phyloP scores from a whole-genome alignment of 1,140 invertebrate genomes.

The Lutraria rhynchaena region DNA sequence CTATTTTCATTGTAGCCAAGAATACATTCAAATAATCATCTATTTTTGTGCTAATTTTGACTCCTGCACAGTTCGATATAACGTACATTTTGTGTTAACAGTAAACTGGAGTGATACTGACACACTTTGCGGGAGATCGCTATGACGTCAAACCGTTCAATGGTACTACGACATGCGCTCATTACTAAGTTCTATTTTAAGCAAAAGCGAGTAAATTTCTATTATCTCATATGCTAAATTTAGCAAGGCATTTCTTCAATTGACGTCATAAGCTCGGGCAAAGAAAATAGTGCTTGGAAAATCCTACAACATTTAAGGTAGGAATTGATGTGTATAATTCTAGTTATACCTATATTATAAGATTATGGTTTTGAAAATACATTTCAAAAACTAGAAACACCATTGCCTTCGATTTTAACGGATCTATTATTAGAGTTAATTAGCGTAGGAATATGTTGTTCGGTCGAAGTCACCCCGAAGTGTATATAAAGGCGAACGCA shows the following conservation, averaged over 20 bases:
- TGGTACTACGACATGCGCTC: slow-evolving; percentile 6
- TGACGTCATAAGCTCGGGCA: slow-evolving; percentile 26
- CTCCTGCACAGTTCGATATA: too few relatives aligned
- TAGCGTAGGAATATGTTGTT: slow-evolving; percentile 39
- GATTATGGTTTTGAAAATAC: not conserved
- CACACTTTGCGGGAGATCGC: slow-evolving; percentile 21
- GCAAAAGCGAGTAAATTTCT: slow-evolving; percentile 28
- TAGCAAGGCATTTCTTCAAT: slow-evolving; percentile 30
- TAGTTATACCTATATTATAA: not conserved
- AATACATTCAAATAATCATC: too few relatives aligned
- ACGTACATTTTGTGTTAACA: not conserved
- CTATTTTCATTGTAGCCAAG: too few relatives aligned
- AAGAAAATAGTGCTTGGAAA: slow-evolving; percentile 57
- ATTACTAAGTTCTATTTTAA: slow-evolving; percentile 59
- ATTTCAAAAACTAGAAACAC: not conserved
- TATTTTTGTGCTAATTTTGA: too few relatives aligned
- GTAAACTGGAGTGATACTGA: slow-evolving; percentile 4
- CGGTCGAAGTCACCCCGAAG: slow-evolving; percentile 4
- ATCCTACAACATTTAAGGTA: not conserved
- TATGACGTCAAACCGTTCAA: slow-evolving; percentile 49
- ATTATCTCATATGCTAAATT: slow-evolving; percentile 67
- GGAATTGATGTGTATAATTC: not conserved
- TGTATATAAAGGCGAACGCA: slow-evolving; percentile 27
- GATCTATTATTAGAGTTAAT: slow-evolving; percentile 8
- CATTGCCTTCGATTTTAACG: not conserved